Evolutionary conservation across 2,888 invertebrate species (phyloP).

Genomic region (Megaustenia siamemsis): DNA sequence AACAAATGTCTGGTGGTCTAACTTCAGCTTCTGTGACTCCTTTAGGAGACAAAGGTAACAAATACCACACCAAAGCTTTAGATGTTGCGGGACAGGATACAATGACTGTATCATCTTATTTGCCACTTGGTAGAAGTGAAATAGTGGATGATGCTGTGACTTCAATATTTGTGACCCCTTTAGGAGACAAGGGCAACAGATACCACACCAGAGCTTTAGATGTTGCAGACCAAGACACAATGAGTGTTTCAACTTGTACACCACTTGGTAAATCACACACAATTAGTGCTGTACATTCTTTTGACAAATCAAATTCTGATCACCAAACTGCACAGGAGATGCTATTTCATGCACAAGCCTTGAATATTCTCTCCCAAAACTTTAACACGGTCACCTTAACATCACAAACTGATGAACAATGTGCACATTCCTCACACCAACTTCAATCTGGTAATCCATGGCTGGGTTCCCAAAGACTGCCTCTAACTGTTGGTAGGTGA

Average conservation of each 20-base stretch:
- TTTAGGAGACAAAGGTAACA: constrained; percentile 45
- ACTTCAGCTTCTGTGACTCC: too few relatives aligned
- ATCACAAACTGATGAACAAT: background rate
- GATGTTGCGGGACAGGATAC: constrained; percentile 45
- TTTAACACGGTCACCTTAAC: background rate
- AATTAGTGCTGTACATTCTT: background rate
- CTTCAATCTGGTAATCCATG: background rate
- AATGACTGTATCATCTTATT: constrained; percentile 30
- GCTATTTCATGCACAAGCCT: background rate
- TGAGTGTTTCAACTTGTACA: constrained; percentile 11
- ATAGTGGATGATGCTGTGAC: background rate
- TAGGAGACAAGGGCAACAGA: constrained; percentile 43
- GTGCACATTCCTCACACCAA: background rate
- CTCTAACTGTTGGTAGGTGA: constrained; percentile 7
- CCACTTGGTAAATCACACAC: background rate
- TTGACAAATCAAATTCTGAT: background rate
- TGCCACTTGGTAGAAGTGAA: constrained; percentile 3
- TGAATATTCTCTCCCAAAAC: background rate
- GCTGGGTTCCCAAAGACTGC: background rate
- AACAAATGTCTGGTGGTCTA: too few relatives aligned
- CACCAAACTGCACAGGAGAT: constrained; percentile 12
- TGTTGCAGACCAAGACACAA: constrained; percentile 31
- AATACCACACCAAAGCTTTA: constrained; percentile 40
- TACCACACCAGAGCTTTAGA: constrained; percentile 42
- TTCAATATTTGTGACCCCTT: constrained; percentile 19